Percentiles rank a stretch among this genome's conserved stretches.
These are phyloP conservation scores for Chorisops tibialis DNA, from an alignment of 2,888 invertebrate species.

Conservation along the genomic window DNA sequence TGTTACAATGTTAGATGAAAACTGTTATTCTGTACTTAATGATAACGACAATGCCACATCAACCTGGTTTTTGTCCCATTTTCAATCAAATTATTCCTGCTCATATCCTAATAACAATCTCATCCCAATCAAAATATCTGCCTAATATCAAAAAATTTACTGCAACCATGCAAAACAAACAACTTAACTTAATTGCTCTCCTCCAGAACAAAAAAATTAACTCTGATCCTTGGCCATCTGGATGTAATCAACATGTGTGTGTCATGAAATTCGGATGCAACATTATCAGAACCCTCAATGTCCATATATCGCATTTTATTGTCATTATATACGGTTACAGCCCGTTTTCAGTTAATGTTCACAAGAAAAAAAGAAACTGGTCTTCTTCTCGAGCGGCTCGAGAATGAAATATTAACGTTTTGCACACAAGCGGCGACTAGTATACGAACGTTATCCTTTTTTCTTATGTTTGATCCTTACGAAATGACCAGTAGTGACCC, in stretches of 20 bases:
- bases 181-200: too few relatives aligned
- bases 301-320: conserved; percentile 3
- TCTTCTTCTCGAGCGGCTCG: neutral
- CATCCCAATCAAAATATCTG: too few relatives aligned
- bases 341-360: conserved; percentile 2
- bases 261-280: neutral
- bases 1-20: too few relatives aligned
- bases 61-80: too few relatives aligned
- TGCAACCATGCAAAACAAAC: too few relatives aligned
- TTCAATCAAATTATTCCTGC: too few relatives aligned
- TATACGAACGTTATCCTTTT: conserved; percentile 17
- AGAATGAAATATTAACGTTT: conserved; percentile 11
- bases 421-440: neutral
- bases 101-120: too few relatives aligned
- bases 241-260: neutral
- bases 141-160: too few relatives aligned
- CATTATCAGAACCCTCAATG: conserved; percentile 2
- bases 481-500: conserved; percentile 22
- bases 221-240: conserved; percentile 19
- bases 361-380: conserved; percentile 19
- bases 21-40: too few relatives aligned
- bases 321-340: neutral
- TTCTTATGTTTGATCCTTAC: conserved; percentile 6
- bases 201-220: neutral
- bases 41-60: too few relatives aligned